phyloP scores from a whole-genome alignment of 2,888 invertebrate species.

The Drosophila paranaensis region DNA sequence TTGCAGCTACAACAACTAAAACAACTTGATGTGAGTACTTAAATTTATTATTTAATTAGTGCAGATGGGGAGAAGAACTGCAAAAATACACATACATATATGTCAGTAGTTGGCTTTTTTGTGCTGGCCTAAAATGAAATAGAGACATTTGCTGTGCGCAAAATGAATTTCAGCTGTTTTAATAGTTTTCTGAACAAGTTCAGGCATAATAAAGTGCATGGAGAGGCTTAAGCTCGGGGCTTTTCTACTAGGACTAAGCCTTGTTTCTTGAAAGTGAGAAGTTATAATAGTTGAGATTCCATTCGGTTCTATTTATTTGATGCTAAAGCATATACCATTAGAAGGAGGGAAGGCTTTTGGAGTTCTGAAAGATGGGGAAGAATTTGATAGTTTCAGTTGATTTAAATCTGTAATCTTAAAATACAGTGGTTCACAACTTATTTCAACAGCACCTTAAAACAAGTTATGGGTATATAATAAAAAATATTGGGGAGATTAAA shows the following conservation, averaged over 20 bases:
- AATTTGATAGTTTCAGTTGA: not conserved
- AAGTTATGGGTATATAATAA: too few relatives aligned
- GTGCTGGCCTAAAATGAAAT: not conserved
- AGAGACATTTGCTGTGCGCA: not conserved
- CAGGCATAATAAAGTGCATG: not conserved
- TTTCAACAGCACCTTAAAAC: too few relatives aligned
- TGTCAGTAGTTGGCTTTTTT: not conserved
- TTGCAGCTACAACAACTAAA: conserved; percentile 14
- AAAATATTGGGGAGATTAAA: too few relatives aligned
- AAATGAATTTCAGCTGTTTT: not conserved
- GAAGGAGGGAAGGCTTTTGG: too few relatives aligned
- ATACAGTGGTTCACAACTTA: too few relatives aligned
- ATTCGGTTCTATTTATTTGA: not conserved
- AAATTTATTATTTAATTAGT: conserved; percentile 69
- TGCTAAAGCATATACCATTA: not conserved
- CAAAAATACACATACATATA: not conserved
- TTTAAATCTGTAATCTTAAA: not conserved
- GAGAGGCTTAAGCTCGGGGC: not conserved
- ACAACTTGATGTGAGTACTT: conserved; percentile 26
- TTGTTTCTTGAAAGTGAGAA: too few relatives aligned
- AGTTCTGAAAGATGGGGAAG: not conserved
- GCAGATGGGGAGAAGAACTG: conserved; percentile 3
- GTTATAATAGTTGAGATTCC: too few relatives aligned
- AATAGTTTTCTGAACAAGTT: not conserved
- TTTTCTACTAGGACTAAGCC: not conserved